Evolutionary conservation across 2,797 vertebrate species (phyloP), one percentile per base, ranked within the genome.

Genomic region (Hoplostethus atlanticus): DNA sequence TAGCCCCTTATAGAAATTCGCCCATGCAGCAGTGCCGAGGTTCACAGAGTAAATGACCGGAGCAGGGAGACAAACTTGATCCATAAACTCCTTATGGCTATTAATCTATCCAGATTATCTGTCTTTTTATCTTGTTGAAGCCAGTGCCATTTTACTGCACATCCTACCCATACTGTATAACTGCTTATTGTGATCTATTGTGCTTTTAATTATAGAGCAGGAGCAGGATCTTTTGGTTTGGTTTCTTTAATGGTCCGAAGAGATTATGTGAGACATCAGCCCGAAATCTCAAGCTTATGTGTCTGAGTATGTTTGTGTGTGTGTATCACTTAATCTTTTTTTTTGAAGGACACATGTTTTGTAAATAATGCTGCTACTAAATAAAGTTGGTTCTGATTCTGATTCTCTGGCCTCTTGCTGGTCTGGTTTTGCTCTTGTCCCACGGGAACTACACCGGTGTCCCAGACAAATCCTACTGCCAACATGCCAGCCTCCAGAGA

Each of bases 401-500:
- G 79, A 57, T 66, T 72, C 66, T 48, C 54, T 51, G 62, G 65
- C 46, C 69, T 69, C 58, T 74, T 66, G 59, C 73, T 79, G 71
- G 79, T 71, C 73, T 67, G 80, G 76, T 73, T 81, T 28, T 50
- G 59, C 50, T 73, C 38, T 70, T 76, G 86, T 93, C 92, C 85
- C 91, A 93, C 70, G 90, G 91, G 92, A 94, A 92, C 91, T 62
- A 54, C 64, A 68, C 31, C 10, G 62, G 77, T 70, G 88, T 91
- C 84, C 85, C 86, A 90, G 89, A 90, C 91, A 89, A 90, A 88
- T 88, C 89, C 88, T 75, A 72, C 84, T 88, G 79, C 89, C 85
- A 91, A 88, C 89, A 85, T 40, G 61, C 76, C 88, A 87, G 80
- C 89, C 88, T 87, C 85, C 87, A 87, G 77, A 79, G 83, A 82